A percentile compares a stretch with the other conserved stretches of the same genome.
Conservation (phyloP, 2,888 invertebrate species). For the Lithophane socia region DNA sequence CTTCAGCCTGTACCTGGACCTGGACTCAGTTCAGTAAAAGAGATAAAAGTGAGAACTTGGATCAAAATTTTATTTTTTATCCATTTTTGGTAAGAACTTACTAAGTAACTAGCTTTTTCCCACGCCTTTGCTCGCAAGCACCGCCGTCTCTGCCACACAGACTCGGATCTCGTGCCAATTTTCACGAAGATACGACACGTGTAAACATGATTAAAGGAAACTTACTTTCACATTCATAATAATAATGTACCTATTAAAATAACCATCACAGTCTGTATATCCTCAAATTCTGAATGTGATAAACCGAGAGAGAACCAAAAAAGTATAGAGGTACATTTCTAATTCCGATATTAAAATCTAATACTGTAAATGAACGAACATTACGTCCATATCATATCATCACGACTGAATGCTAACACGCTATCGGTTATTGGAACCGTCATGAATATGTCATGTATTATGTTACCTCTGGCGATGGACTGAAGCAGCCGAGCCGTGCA, state of each 20-base stretch:
- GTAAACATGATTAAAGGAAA: background rate
- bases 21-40: background rate
- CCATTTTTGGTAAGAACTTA: background rate
- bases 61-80: background rate
- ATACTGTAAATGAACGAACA: conserved; percentile 20
- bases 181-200: conserved; percentile 10
- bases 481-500: conserved; percentile 40
- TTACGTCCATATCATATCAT: conserved; percentile 30
- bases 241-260: background rate
- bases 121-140: background rate
- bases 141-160: background rate
- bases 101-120: background rate
- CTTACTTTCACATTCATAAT: background rate
- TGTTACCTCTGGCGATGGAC: conserved; percentile 14
- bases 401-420: conserved; percentile 7
- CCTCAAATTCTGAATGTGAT: background rate
- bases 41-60: background rate
- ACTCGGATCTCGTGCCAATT: conserved; percentile 16
- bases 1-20: too few species aligned
- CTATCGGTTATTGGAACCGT: conserved; percentile 39
- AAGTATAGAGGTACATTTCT: background rate
- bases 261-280: background rate
- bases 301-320: conserved; percentile 1
- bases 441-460: conserved; percentile 48
- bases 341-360: conserved; percentile 15